Evolutionary conservation across 2,888 invertebrate species (phyloP).

Genomic region (Tenthredo distinguenda): DNA sequence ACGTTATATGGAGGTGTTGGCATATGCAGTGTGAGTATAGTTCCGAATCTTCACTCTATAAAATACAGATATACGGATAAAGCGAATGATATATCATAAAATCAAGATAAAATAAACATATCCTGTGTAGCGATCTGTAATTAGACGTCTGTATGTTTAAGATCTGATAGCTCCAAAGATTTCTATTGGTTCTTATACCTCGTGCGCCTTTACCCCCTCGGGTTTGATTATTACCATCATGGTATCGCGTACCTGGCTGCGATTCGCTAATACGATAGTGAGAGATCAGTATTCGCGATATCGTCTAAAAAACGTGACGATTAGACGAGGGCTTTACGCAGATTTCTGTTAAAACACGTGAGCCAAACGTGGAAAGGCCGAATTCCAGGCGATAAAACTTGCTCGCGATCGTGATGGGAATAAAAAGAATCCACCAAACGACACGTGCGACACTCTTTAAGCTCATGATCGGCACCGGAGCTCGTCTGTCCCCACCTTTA

Average conservation of each 20-base stretch:
- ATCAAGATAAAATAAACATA: too few species aligned
- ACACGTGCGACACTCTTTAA: conserved; percentile 23
- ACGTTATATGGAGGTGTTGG: conserved; percentile 99
- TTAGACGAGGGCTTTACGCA: background rate
- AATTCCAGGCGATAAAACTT: background rate
- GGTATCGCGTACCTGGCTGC: background rate
- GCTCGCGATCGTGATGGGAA: background rate
- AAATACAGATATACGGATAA: too few species aligned
- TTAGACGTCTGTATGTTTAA: background rate
- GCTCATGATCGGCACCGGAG: background rate
- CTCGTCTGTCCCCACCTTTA: conserved; percentile 21
- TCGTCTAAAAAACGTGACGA: background rate
- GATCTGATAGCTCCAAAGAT: background rate
- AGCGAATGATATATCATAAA: too few species aligned
- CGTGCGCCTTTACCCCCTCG: background rate
- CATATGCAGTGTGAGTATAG: conserved; percentile 96
- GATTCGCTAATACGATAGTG: background rate
- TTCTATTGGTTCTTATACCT: background rate
- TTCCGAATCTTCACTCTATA: too few species aligned
- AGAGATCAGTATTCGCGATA: background rate
- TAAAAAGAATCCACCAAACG: background rate
- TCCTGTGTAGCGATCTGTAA: too few species aligned
- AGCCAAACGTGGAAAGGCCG: background rate
- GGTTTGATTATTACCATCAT: background rate
- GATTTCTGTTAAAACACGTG: background rate